Evolutionary conservation across 2,888 invertebrate species (phyloP), one percentile per base, ranked within the genome.

Genomic region (Apantesis nais): DNA sequence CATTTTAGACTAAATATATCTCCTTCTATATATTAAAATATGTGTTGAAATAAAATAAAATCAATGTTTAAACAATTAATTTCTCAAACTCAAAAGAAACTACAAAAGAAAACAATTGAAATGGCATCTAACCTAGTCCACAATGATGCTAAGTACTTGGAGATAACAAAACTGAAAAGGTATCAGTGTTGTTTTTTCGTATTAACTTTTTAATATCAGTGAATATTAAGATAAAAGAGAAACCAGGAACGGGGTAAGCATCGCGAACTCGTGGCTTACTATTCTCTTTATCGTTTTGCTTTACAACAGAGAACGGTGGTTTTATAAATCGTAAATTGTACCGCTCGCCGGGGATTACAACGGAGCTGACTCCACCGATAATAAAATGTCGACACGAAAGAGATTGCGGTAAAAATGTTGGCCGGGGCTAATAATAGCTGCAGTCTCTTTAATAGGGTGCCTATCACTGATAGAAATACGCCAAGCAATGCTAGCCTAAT

Each of bases 301-400:
- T 88, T 88, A 89, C 88, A 90, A 88, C 87, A 87, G 86, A 86
- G 83, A 87, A 91, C 85, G 80, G 87, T 78, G 86, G 86, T 90
- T 92, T 90, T 90, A 89, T 88, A 90, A 90, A 91, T 89, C 88
- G 89, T 90, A 89, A 93, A 93, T 93, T 91, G 92, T 92, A 89
- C 90, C 85, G 88, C 86, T 89, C 85, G 85, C 85, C 80, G 83
- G 86, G 91, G 93, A 93, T 94, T 94, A 93, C 91, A 89, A 84
- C 85, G 82, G 83, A 85, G 90, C 90, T 90, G 92, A 92, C 90
- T 94, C 88, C 85, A 87, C 87, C 87, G 91, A 94, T 93, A 91
- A 90, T 95, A 95, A 94, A 95, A 93, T 90, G 90, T 91, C 92
- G 91, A 93, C 93, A 92, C 91, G 90, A 91, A 89, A 93, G 89